Evolutionary conservation across 1,140 invertebrate genomes (phyloP).

Genomic region (Vanessa atalanta): DNA sequence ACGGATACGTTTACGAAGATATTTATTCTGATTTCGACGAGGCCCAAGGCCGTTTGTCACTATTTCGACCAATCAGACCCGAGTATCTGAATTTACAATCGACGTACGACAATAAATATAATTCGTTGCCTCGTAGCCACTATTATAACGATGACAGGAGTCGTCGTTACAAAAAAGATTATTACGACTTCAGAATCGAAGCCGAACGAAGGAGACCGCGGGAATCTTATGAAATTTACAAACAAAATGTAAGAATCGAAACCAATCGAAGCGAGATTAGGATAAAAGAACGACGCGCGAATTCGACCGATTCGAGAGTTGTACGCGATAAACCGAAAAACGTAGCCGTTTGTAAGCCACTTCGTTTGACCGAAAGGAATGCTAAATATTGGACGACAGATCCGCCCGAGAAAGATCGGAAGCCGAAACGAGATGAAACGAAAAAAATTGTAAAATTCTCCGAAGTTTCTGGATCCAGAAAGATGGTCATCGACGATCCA

Average conservation of each 20-base stretch:
- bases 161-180: constrained; percentile 66
- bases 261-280: constrained; percentile 33
- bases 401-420: constrained; percentile 50
- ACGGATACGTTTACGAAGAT: constrained; percentile 79
- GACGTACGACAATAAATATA: constrained; percentile 68
- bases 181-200: constrained; percentile 74
- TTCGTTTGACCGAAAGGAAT: constrained; percentile 62
- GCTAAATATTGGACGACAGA: constrained; percentile 73
- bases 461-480: constrained; percentile 77
- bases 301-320: constrained; percentile 36
- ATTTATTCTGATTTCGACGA: constrained; percentile 78
- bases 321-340: constrained; percentile 57
- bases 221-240: constrained; percentile 61
- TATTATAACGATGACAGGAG: constrained; percentile 62
- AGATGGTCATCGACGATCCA: constrained; percentile 74
- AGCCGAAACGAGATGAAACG: constrained; percentile 60
- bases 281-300: constrained; percentile 35
- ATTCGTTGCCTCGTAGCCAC: constrained; percentile 65
- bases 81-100: constrained; percentile 75
- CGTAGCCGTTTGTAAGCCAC: constrained; percentile 70
- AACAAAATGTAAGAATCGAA: constrained; percentile 40
- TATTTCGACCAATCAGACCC: constrained; percentile 77
- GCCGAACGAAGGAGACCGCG: constrained; percentile 50
- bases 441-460: constrained; percentile 80
- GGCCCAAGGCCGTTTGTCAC: constrained; percentile 69